Base-by-base conservation (phyloP, 2,797 vertebrate species). In the Scolopax rusticola region DNA sequence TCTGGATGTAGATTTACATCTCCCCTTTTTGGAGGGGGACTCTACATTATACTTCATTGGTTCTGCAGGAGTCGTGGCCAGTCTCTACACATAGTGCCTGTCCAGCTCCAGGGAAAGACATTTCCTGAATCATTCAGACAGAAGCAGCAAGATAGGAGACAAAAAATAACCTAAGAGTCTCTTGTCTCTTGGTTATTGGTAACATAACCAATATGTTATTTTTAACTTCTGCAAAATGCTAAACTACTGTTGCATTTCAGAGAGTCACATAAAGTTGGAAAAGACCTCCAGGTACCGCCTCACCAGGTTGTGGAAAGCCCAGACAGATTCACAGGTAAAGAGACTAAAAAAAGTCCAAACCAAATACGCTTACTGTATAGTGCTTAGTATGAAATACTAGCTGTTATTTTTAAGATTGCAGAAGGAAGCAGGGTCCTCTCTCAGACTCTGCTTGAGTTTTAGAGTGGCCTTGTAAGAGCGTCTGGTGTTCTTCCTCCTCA, bases 301-400 rank as follows among this genome's bases (percentile, higher is more conserved):
- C 9, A 12, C 51, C 27, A 33, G 30, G 17, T 20, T 51, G 43
- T 14, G 28, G 40, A 84, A 81, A 87, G 50, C 17, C 28, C 41
- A 75, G 28, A 24, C 5, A 59, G 57, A 64, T 27, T 75, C 40
- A 45, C 3, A 1, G 1, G 15, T 15, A 53, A 11, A 70, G 9
- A 41, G 27, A 51, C n/a, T 10, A 30, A 3, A 14, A 40, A 67
- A 25, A 63, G 67, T 4, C 33, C 54, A 23, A 5, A 15, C 9
- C 5, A 0, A 74, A 36, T 15, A 8, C 0, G 0, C 11, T 57
- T 53, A 6, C 25, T 5, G 12, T 6, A 6, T 12, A 64, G 32
- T 4, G 14, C 40, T 77, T 21, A 11, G 9, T 6, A 7, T 2
- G 21, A 43, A 63, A 15, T 27, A 18, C 7, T 23, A 36, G 30